Base-by-base conservation (phyloP, 2,888 invertebrate genomes). In the Diaperis boleti region DNA sequence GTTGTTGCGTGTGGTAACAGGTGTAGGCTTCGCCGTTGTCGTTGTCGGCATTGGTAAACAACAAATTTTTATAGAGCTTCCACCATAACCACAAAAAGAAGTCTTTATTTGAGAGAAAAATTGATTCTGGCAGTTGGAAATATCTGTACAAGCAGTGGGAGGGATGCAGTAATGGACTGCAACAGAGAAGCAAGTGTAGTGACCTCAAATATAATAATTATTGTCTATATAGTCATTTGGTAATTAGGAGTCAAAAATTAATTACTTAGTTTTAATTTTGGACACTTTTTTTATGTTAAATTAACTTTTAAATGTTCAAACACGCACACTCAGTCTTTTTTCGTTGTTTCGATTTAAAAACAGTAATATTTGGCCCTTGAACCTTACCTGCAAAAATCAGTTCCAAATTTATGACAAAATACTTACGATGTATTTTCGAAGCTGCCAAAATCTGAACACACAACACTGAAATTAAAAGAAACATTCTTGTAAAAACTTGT, bases 31-130 rank as follows among this genome's bases (percentile, higher is more conserved):
- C 4, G 60, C 47, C 26, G 54, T 63, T 29, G 60, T 63, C 50
- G 2, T 42, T 17, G 62, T 56, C 13, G 7, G 3, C n/a, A 44
- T 44, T 54, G 22, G 22, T n/a, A 59, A 59, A 57, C 88, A 88
- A 75, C 88, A 88, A 37, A 89, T 84, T 82, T 86, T 82, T 0
- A 86, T 84, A 17, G 64, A 69, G 22, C 73, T 72, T 1, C 79
- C 80, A 11, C 78, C 76, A 63, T 78, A 83, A 14, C 85, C 85
- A 67, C 86, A 49, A 7, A 35, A 49, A 11, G n/a, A n/a, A n/a
- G n/a, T n/a, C 11, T 49, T 11, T 1, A 35, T 17, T 47, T 29
- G 1, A 29, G 11, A 15, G 6, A 33, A 35, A 33, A 35, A 4
- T 4, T 2, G 1, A 18, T 10, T 26, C 8, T 35, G 15, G 33